A percentile compares a stretch with the other conserved stretches of the same genome.
These are phyloP conservation scores for Bucco capensis DNA, from an alignment of 2,113 vertebrate species.

Conservation along the genomic window DNA sequence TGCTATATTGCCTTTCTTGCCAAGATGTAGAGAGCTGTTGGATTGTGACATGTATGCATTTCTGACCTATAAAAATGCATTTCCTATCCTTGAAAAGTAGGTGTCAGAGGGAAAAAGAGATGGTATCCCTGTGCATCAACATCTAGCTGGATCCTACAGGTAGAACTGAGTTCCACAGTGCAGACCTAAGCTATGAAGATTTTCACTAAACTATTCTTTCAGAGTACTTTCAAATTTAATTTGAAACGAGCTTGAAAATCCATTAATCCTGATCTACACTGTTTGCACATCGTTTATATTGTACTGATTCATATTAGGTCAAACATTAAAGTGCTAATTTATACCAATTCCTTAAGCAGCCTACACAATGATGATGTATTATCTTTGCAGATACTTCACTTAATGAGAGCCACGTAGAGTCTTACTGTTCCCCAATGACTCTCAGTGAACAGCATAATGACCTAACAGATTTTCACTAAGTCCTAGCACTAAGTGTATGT, in stretches of 20 bases:
- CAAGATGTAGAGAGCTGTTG: not conserved
- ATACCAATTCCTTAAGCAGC: not conserved
- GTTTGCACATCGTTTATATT: not conserved
- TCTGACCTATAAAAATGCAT: not conserved
- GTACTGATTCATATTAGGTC: not conserved
- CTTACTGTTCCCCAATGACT: not conserved
- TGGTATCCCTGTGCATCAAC: not conserved
- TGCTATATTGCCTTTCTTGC: not conserved
- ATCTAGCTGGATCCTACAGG: not conserved
- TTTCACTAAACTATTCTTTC: not conserved
- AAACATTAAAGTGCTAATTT: slow-evolving; percentile 2
- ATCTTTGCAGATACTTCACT: not conserved
- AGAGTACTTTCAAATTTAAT: not conserved
- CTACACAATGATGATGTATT: not conserved
- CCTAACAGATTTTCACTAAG: not conserved
- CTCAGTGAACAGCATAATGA: not conserved
- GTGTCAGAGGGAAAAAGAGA: not conserved
- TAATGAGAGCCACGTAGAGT: not conserved
- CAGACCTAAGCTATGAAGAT: not conserved
- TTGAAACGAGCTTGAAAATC: not conserved
- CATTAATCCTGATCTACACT: not conserved
- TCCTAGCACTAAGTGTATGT: not conserved
- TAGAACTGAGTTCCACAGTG: not conserved
- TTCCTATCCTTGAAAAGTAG: not conserved
- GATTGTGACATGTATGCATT: not conserved